phyloP scores from a whole-genome alignment of 2,888 invertebrate genomes.

The Bugulina stolonifera region DNA sequence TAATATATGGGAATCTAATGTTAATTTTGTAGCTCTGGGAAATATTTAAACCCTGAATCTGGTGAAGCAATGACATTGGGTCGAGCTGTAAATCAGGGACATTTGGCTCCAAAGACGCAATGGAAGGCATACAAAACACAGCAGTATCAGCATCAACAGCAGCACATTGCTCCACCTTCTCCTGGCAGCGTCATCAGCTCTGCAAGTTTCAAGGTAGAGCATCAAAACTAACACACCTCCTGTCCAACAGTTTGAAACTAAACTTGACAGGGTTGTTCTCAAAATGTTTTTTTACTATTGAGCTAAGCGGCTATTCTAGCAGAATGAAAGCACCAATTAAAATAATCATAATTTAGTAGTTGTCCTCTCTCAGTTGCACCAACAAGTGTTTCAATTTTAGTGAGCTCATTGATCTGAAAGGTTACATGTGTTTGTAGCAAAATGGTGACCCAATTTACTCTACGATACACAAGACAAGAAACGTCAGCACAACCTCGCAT shows the following conservation, averaged over 20 bases:
- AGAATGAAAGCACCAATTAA: too few relatives aligned
- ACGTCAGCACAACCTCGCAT: neutral
- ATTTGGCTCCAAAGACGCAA: constrained; percentile 13
- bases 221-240: too few relatives aligned
- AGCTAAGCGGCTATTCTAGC: too few relatives aligned
- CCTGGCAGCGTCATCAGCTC: constrained; percentile 25
- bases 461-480: constrained; percentile 7
- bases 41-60: constrained; percentile 38
- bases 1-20: neutral
- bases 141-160: neutral
- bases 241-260: too few relatives aligned
- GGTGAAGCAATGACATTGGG: constrained; percentile 39
- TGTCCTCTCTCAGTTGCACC: too few relatives aligned
- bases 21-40: constrained; percentile 25
- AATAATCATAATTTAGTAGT: too few relatives aligned
- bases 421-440: too few relatives aligned
- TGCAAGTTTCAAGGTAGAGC: constrained; percentile 4
- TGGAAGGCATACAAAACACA: constrained; percentile 1
- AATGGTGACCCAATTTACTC: constrained; percentile 10
- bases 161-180: constrained; percentile 11
- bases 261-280: too few relatives aligned
- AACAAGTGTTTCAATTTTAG: too few relatives aligned
- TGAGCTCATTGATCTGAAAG: too few relatives aligned
- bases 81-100: constrained; percentile 38
- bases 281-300: too few relatives aligned